Percentiles rank a stretch among this genome's conserved stretches.
These are phyloP conservation scores for Bucorvus abyssinicus DNA, from an alignment of 2,797 vertebrate genomes.

Conservation along the genomic window DNA sequence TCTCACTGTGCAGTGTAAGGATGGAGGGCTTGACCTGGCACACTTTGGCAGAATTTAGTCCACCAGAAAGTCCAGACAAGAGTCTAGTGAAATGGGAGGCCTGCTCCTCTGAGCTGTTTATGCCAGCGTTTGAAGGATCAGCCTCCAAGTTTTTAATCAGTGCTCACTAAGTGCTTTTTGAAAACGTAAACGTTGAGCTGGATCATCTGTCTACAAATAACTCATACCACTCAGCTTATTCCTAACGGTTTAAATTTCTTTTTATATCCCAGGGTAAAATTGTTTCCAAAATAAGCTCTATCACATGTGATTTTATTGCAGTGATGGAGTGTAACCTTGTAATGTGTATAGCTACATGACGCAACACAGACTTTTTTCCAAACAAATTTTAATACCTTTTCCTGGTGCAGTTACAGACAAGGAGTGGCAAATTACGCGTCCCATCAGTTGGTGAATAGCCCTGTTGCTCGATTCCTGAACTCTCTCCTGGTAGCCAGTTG, in stretches of 20 bases:
- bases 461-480: slow-evolving; percentile 2
- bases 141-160: slow-evolving; percentile 23
- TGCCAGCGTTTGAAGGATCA: not conserved
- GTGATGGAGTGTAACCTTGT: slow-evolving; percentile 29
- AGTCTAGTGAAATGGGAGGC: not conserved
- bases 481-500: slow-evolving; percentile 9
- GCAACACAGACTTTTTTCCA: not conserved
- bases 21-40: not conserved
- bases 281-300: slow-evolving; percentile 53
- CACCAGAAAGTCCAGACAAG: not conserved
- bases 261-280: slow-evolving; percentile 43
- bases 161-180: not conserved
- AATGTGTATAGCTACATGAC: not conserved
- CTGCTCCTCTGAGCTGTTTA: not conserved
- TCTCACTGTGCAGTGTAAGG: not conserved
- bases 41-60: not conserved
- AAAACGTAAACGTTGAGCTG: slow-evolving; percentile 50
- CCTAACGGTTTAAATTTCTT: slow-evolving; percentile 43
- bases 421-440: slow-evolving; percentile 52
- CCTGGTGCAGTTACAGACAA: slow-evolving; percentile 38
- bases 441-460: slow-evolving; percentile 15
- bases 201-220: slow-evolving; percentile 52
- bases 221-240: slow-evolving; percentile 37
- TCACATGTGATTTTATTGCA: slow-evolving; percentile 11
- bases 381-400: slow-evolving; percentile 20